Evolutionary conservation across 2,888 invertebrate genomes (phyloP), one percentile per base, ranked within the genome.

Genomic region (Polia nebulosa): DNA sequence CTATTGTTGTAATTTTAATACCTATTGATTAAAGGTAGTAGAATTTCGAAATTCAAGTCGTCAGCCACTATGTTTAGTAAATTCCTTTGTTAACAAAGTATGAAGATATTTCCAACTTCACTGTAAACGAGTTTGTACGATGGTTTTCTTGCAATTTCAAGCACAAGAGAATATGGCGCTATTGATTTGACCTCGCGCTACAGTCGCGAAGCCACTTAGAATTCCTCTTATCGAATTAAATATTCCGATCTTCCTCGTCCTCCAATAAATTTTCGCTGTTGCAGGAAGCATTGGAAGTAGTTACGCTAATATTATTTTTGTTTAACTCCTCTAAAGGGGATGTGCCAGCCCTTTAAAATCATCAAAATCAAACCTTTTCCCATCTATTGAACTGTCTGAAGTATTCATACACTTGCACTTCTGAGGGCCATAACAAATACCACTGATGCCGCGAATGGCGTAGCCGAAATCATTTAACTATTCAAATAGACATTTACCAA

Each of bases 161-260:
- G 66, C 58, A 58, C 51, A 60, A 62, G 56, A 57, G 64, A 68
- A 49, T 67, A 68, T 56, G 53, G 65, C 61, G 68, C 77, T 65
- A 80, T 78, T 81, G 72, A 80, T 80, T 80, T 58, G 77, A 68
- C 59, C 72, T 63, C 81, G 58, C 62, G 66, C 73, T 77, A 51
- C 68, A 53, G 78, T 73, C 81, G 68, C 73, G 57, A 72, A 80
- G 78, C 78, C 72, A 80, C 81, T 80, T 77, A 72, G 59, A 77
- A 78, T 78, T 80, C 65, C 81, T 78, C 67, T 80, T 81, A 78
- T 74, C 75, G 78, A 74, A 78, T 81, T 81, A 71, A 81, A 70
- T 81, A 78, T 80, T 78, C 82, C 62, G 65, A 78, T 75, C 81
- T 68, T 75, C 59, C 53, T 68, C 65, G 70, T 72, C 29, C 45